Conservation (phyloP, 2,888 invertebrate genomes). For the Cyclophora albipunctata region DNA sequence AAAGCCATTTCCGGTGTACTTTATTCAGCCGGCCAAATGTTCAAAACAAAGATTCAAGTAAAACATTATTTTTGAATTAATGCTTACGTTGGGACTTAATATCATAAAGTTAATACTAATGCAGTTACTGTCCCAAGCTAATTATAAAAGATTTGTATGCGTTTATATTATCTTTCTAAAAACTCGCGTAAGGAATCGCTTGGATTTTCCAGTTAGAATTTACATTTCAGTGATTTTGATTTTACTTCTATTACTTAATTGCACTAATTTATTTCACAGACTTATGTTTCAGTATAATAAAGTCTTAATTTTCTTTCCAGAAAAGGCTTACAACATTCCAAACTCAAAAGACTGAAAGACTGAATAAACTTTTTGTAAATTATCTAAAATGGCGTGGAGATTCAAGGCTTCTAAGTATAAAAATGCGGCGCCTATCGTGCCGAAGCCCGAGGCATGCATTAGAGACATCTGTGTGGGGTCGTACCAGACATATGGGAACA, state of each 20-base stretch:
- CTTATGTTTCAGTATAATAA: too few relatives aligned
- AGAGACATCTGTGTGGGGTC: conserved; percentile 94
- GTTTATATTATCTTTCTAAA: too few relatives aligned
- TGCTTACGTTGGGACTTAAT: conserved; percentile 2
- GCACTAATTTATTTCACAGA: too few relatives aligned
- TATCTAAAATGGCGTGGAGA: conserved; percentile 88
- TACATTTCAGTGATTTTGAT: neutral
- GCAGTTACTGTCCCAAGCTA: too few relatives aligned
- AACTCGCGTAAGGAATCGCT: neutral
- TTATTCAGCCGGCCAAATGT: conserved; percentile 50
- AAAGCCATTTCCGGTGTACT: conserved; percentile 51
- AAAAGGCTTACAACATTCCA: conserved; percentile 55
- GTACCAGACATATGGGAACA: conserved; percentile 95
- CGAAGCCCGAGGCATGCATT: conserved; percentile 93
- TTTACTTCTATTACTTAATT: too few relatives aligned
- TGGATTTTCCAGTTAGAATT: conserved; percentile 5
- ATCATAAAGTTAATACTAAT: too few relatives aligned
- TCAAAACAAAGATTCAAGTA: conserved; percentile 66
- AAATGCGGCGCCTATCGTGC: conserved; percentile 96
- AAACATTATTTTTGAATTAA: conserved; percentile 26
- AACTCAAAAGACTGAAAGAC: conserved; percentile 61
- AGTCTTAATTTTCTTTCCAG: conserved; percentile 33
- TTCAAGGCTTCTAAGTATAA: conserved; percentile 99
- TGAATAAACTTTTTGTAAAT: conserved; percentile 35
- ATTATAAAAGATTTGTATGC: too few relatives aligned